Evolutionary conservation across 2,113 vertebrate species (phyloP).

Genomic region (Pithys albifrons): DNA sequence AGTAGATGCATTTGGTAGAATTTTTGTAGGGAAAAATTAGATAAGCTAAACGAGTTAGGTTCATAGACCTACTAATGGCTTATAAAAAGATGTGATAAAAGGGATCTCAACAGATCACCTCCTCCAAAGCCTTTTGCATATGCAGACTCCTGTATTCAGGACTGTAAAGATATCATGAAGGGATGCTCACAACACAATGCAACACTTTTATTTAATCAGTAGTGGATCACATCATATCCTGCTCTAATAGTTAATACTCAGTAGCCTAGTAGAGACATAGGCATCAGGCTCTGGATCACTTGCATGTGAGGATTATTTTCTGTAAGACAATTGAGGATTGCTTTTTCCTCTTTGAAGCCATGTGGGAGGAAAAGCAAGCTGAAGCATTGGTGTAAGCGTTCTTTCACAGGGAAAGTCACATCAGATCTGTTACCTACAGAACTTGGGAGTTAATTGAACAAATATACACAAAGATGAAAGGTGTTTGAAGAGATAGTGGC

Average conservation of each 20-base stretch:
- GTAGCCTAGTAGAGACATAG: rapidly evolving
- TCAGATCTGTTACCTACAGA: background rate
- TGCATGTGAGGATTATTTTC: background rate
- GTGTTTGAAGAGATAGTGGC: background rate
- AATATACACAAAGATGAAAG: background rate
- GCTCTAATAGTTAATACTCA: background rate
- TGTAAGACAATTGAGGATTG: background rate
- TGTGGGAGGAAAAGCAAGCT: background rate
- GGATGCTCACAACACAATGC: background rate
- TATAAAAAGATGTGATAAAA: background rate
- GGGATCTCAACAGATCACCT: background rate
- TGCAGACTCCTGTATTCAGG: background rate
- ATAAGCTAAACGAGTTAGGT: background rate
- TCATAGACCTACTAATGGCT: background rate
- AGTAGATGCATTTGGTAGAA: background rate
- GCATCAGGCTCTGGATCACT: background rate
- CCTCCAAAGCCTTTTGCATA: background rate
- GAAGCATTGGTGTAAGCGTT: background rate
- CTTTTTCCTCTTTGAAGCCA: background rate
- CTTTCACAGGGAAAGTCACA: background rate
- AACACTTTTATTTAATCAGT: background rate
- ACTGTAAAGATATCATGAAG: background rate
- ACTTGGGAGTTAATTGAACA: background rate
- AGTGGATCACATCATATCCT: background rate
- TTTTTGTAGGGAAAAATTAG: background rate